These are phyloP conservation scores for Drosophila suzukii DNA, from an alignment of 1,140 invertebrate genomes.

Conservation along the genomic window DNA sequence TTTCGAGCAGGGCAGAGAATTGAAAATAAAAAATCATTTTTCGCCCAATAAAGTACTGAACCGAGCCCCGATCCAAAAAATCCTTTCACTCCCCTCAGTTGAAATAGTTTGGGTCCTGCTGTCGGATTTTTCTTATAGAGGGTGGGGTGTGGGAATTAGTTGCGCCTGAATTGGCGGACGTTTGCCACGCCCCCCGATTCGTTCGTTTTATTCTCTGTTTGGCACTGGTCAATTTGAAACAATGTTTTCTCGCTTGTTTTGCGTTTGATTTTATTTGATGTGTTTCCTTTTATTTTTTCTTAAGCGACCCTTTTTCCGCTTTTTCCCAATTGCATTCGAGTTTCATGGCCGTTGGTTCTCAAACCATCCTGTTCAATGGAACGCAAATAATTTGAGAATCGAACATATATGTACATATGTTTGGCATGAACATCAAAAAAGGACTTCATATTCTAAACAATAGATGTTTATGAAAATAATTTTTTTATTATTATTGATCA, in stretches of 20 bases:
- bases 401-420: conserved; percentile 17
- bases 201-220: conserved; percentile 32
- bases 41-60: conserved; percentile 83
- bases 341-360: conserved; percentile 17
- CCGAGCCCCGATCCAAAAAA: conserved; percentile 21
- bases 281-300: conserved; percentile 62
- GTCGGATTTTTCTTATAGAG: background rate
- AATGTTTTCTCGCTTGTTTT: conserved; percentile 81
- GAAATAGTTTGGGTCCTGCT: conserved; percentile 49
- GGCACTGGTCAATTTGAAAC: conserved; percentile 74
- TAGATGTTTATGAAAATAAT: too few species aligned
- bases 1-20: conserved; percentile 63
- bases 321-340: conserved; percentile 51
- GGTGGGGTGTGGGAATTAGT: conserved; percentile 64
- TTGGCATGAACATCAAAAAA: background rate
- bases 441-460: too few species aligned
- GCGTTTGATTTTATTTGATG: conserved; percentile 81
- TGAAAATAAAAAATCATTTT: conserved; percentile 84
- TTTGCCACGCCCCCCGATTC: conserved; percentile 45
- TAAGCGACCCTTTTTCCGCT: conserved; percentile 38
- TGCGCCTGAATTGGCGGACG: conserved; percentile 79
- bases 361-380: conserved; percentile 39
- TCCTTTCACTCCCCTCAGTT: conserved; percentile 31
- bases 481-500: too few species aligned
- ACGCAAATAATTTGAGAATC: conserved; percentile 63